A percentile compares a stretch with the other conserved stretches of the same genome.
These are phyloP conservation scores for Cnemophilus loriae DNA, from an alignment of 2,113 vertebrate genomes.

Conservation along the genomic window DNA sequence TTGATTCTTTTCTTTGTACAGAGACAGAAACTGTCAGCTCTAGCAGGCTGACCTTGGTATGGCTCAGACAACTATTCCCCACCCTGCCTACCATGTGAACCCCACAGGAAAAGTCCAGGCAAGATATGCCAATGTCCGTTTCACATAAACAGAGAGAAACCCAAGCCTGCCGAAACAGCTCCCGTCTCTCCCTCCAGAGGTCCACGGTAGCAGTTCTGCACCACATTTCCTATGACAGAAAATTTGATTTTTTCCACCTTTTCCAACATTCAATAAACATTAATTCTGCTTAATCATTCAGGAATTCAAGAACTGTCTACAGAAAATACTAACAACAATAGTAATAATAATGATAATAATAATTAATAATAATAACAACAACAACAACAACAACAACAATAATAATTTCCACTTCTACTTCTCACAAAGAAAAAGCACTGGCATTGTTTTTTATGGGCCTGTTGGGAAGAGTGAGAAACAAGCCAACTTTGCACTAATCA, in stretches of 20 bases:
- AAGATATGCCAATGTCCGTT: slow-evolving; percentile 76
- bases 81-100: slow-evolving; percentile 82
- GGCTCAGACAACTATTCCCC: slow-evolving; percentile 92
- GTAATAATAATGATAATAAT: not conserved
- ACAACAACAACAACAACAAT: not conserved
- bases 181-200: slow-evolving; percentile 66
- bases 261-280: slow-evolving; percentile 17
- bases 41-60: slow-evolving; percentile 93
- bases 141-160: slow-evolving; percentile 72
- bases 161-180: slow-evolving; percentile 71
- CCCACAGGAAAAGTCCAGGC: slow-evolving; percentile 79
- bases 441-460: not conserved
- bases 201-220: slow-evolving; percentile 72
- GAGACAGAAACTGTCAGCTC: slow-evolving; percentile 97
- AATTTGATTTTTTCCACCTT: slow-evolving; percentile 73
- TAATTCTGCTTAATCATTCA: slow-evolving; percentile 49
- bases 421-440: not conserved
- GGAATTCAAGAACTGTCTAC: slow-evolving; percentile 13
- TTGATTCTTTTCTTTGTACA: slow-evolving; percentile 98
- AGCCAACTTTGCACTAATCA: slow-evolving; percentile 28
- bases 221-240: slow-evolving; percentile 78
- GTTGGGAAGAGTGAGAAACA: not conserved
- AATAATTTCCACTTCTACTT: not conserved
- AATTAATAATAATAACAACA: not conserved
- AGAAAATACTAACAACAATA: not conserved